Evolutionary conservation across 1,140 invertebrate genomes (phyloP), one percentile per base, ranked within the genome.

Genomic region (Nautilus pompilius): DNA sequence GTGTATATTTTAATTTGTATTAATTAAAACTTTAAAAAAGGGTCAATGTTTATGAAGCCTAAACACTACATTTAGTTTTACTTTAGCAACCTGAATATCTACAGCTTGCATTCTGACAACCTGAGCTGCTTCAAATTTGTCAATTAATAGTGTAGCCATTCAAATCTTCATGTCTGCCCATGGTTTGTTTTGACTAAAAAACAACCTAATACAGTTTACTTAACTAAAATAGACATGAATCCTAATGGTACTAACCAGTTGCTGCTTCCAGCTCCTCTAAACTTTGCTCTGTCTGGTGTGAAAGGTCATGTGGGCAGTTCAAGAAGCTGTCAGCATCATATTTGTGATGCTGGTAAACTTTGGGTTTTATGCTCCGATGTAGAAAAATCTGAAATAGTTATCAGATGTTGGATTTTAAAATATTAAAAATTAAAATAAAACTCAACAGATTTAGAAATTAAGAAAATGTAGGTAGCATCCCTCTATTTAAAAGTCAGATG

Each of bases 271-370:
- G n/a, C n/a, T n/a, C n/a, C n/a, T n/a, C n/a, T n/a, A n/a, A n/a
- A n/a, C n/a, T n/a, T n/a, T n/a, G n/a, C 2, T 54, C 33, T 55
- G 29, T 32, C 33, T 64, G 58, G 32, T 87, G 85, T 0, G 88
- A 84, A 49, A 89, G 81, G 79, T 93, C 91, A 75, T 91, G 90
- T 0, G 88, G 87, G 60, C 86, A 86, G 72, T 87, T 85, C 2
- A 89, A 78, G 65, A 87, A 83, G 62, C 80, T 85, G 22, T 87
- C 84, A 6, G 85, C 81, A 69, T 88, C 85, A 71, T 56, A 79
- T 64, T 60, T 84, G 70, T 77, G 80, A 82, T 71, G 82, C 77
- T 63, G 85, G 82, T 45, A 76, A 74, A 60, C 82, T 76, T 66
- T 73, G 2, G 75, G 78, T 60, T 67, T n/a, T n/a, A n/a, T n/a